A percentile compares a stretch with the other conserved stretches of the same genome.
phyloP scores from a whole-genome alignment of 2,113 vertebrate genomes.

The Nothocercus nigrocapillus region DNA sequence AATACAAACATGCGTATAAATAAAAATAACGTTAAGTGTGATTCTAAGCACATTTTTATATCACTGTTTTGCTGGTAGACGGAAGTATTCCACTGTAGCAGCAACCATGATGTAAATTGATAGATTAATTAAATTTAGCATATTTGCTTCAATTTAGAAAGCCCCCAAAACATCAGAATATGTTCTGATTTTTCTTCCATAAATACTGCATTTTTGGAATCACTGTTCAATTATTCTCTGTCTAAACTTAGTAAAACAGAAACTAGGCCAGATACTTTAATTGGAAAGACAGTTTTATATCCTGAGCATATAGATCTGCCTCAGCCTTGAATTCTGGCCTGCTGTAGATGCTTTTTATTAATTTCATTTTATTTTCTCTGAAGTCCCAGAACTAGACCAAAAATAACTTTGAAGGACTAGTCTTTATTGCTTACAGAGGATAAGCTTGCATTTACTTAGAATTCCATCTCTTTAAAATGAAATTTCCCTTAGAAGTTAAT shows the following conservation, averaged over 20 bases:
- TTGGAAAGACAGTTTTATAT: neutral
- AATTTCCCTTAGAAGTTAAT: neutral
- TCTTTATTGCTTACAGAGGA: neutral
- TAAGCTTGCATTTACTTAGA: neutral
- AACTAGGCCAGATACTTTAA: neutral
- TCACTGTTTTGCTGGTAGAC: neutral
- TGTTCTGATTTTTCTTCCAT: neutral
- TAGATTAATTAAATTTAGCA: neutral
- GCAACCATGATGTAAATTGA: neutral
- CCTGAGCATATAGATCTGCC: neutral
- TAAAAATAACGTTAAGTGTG: neutral
- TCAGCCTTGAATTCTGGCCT: neutral
- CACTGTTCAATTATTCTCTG: neutral
- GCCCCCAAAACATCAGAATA: neutral
- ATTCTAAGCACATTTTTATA: neutral
- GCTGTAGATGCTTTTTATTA: neutral
- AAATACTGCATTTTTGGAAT: neutral
- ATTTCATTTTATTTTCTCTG: neutral
- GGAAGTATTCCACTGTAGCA: neutral
- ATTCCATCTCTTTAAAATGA: neutral
- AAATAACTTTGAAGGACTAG: neutral
- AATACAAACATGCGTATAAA: neutral
- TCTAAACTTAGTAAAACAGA: conserved; percentile 3
- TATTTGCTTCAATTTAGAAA: neutral
- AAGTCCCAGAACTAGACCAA: neutral